Conservation (phyloP, 2,888 invertebrate genomes). For the Muscina levida region DNA sequence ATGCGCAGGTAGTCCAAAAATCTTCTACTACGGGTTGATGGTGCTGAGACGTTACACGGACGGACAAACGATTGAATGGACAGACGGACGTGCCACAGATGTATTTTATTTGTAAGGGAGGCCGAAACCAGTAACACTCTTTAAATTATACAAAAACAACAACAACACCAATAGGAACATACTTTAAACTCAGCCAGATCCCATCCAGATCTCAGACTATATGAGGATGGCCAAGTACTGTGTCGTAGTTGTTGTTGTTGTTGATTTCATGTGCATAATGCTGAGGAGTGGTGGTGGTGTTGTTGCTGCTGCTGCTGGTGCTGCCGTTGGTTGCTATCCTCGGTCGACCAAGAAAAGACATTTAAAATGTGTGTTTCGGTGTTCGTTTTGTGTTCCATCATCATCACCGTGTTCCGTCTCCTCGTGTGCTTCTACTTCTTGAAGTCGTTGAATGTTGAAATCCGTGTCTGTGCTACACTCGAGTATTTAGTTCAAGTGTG, state of each 20-base stretch:
- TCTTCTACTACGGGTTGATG: slow-evolving; percentile 8
- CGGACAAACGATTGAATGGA: slow-evolving; percentile 11
- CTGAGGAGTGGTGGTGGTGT: slow-evolving; percentile 43
- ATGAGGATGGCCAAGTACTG: slow-evolving; percentile 62
- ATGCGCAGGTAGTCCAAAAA: slow-evolving; percentile 60
- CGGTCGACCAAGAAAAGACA: slow-evolving; percentile 38
- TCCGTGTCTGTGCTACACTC: slow-evolving; percentile 55
- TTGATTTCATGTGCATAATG: slow-evolving; percentile 28
- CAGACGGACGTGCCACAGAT: slow-evolving; percentile 14
- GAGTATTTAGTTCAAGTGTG: slow-evolving; percentile 56
- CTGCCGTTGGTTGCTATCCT: slow-evolving; percentile 69
- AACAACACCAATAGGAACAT: neutral
- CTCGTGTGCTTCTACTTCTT: slow-evolving; percentile 37
- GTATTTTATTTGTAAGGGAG: slow-evolving; percentile 47
- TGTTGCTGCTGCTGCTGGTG: slow-evolving; percentile 58
- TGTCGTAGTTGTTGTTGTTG: slow-evolving; percentile 46
- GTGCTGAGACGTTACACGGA: slow-evolving; percentile 6
- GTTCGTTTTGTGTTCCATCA: slow-evolving; percentile 29
- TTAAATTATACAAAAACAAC: slow-evolving; percentile 22
- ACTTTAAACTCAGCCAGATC: slow-evolving; percentile 53
- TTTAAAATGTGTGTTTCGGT: slow-evolving; percentile 35
- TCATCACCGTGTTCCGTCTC: slow-evolving; percentile 30
- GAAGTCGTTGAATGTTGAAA: slow-evolving; percentile 48
- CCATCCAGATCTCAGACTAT: slow-evolving; percentile 38
- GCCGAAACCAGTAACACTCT: slow-evolving; percentile 56